phyloP scores from a whole-genome alignment of 1,140 invertebrate species.

The Papilio glaucus region DNA sequence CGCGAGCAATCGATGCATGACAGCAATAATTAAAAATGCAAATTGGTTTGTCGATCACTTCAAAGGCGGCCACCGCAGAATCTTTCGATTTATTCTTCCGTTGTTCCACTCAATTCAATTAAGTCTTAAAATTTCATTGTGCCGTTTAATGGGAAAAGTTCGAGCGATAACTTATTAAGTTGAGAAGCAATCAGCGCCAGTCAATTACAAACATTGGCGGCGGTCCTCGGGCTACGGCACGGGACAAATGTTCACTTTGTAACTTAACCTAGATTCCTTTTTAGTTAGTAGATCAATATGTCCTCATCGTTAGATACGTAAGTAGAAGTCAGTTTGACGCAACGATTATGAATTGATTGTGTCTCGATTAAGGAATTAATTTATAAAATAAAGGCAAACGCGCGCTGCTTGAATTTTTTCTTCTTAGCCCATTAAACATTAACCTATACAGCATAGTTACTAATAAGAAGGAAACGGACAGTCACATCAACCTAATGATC shows the following conservation, averaged over 20 bases:
- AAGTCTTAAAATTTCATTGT: constrained; percentile 24
- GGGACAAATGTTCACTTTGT: neutral
- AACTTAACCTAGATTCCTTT: neutral
- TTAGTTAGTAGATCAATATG: too few species aligned
- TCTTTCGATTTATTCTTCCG: constrained; percentile 5
- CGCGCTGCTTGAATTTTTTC: too few species aligned
- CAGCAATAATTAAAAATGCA: neutral
- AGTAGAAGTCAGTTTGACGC: too few species aligned
- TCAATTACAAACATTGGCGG: neutral
- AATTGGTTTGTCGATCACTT: neutral
- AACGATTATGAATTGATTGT: too few species aligned
- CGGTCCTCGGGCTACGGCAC: neutral
- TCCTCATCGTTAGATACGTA: too few species aligned
- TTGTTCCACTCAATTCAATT: constrained; percentile 18
- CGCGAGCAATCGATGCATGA: too few species aligned
- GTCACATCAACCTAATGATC: too few species aligned
- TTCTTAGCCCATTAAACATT: too few species aligned
- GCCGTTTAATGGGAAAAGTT: constrained; percentile 21
- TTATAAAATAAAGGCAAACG: too few species aligned
- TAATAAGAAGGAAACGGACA: too few species aligned
- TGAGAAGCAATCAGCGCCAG: constrained; percentile 15
- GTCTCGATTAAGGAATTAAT: too few species aligned
- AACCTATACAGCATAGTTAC: too few species aligned
- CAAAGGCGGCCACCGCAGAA: neutral
- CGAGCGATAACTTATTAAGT: constrained; percentile 13